These are phyloP conservation scores for Lophotis ruficrista DNA, from an alignment of 2,113 vertebrate genomes.

Conservation along the genomic window DNA sequence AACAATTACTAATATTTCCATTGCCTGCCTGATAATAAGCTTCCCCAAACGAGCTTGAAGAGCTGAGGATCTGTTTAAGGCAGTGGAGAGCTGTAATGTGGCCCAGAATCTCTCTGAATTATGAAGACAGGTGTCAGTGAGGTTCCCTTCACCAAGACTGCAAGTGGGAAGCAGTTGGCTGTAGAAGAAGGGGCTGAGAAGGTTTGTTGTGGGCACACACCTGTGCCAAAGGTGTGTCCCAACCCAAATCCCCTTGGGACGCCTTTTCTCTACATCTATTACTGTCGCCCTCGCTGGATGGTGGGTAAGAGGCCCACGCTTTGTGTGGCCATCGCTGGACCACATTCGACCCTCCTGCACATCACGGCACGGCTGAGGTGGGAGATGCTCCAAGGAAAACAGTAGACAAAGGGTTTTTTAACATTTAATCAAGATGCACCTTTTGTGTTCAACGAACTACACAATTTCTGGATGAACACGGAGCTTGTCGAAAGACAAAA, in stretches of 20 bases:
- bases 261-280: not conserved
- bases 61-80: not conserved
- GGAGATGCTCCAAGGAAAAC: not conserved
- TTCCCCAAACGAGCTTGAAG: not conserved
- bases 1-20: not conserved
- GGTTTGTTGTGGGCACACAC: rapidly evolving
- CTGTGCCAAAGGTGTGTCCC: not conserved
- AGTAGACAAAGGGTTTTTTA: not conserved
- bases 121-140: too few relatives aligned
- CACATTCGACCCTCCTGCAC: too few relatives aligned
- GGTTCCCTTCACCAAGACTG: too few relatives aligned
- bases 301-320: not conserved
- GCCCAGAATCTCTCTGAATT: too few relatives aligned
- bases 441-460: not conserved
- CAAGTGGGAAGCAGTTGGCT: not conserved
- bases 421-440: rapidly evolving
- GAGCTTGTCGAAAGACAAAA: not conserved
- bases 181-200: too few relatives aligned
- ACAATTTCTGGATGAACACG: not conserved
- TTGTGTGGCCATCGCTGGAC: not conserved
- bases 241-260: not conserved
- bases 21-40: not conserved
- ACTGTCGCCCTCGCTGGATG: too few relatives aligned
- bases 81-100: not conserved
- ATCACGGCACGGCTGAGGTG: not conserved